phyloP scores from a whole-genome alignment of 2,113 vertebrate species.

The Columba livia region DNA sequence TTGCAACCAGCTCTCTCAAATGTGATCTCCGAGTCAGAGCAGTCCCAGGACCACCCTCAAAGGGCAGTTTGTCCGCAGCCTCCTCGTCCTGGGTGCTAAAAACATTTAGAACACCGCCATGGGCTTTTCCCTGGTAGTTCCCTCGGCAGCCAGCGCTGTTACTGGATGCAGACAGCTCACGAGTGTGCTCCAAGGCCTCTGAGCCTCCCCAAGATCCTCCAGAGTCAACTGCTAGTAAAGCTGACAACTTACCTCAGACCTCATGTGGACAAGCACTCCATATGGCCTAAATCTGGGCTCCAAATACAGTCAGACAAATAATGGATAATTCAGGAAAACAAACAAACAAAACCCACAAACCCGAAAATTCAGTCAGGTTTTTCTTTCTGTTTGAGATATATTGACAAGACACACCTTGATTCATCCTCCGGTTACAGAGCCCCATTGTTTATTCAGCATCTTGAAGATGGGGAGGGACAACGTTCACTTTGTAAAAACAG shows the following conservation, averaged over 20 bases:
- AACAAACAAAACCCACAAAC: not conserved
- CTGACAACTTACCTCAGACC: not conserved
- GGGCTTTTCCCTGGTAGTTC: not conserved
- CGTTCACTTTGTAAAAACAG: not conserved
- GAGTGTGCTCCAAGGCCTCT: not conserved
- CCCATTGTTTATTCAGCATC: not conserved
- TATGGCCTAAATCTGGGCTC: not conserved
- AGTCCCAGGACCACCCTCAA: not conserved
- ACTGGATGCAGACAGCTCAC: not conserved
- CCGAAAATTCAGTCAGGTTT: not conserved
- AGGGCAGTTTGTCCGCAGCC: not conserved
- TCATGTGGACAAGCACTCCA: not conserved
- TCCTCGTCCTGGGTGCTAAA: not conserved
- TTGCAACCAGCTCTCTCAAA: not conserved
- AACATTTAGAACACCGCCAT: not conserved
- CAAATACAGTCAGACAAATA: not conserved
- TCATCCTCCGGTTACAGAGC: not conserved
- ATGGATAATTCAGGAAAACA: not conserved
- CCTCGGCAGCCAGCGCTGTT: not conserved
- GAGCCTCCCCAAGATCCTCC: not conserved
- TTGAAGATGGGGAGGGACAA: not conserved
- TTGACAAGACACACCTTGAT: not conserved
- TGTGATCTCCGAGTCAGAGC: not conserved
- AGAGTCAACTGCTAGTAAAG: not conserved
- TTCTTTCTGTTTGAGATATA: not conserved